These are phyloP conservation scores for Oryzias curvinotus DNA, from an alignment of 2,113 vertebrate genomes.

Conservation along the genomic window DNA sequence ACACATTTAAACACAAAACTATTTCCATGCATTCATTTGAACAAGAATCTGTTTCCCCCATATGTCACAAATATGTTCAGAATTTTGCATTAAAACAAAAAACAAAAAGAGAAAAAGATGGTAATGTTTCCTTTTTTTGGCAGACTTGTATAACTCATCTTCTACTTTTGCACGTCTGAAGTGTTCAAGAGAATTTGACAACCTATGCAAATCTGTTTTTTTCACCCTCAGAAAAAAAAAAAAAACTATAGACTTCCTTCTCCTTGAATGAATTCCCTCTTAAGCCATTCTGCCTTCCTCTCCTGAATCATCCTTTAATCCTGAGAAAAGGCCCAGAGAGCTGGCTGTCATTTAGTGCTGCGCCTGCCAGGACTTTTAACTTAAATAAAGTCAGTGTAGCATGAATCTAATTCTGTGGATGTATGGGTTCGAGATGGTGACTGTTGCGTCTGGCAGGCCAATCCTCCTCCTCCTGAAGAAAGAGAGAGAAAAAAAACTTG, in stretches of 20 bases:
- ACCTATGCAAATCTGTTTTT: conserved; percentile 57
- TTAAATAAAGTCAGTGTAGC: conserved; percentile 85
- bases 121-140: neutral
- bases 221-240: neutral
- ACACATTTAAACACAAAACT: too few relatives aligned
- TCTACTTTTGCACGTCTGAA: conserved; percentile 59
- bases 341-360: conserved; percentile 78
- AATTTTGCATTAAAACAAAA: too few relatives aligned
- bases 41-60: too few relatives aligned
- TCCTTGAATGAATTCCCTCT: conserved; percentile 73
- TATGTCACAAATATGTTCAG: too few relatives aligned
- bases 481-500: conserved; percentile 43
- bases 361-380: conserved; percentile 73
- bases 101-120: neutral
- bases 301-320: conserved; percentile 81
- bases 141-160: conserved; percentile 35
- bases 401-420: conserved; percentile 83
- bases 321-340: conserved; percentile 71
- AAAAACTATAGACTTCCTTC: conserved; percentile 70
- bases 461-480: conserved; percentile 51
- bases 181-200: conserved; percentile 63
- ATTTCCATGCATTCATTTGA: too few relatives aligned
- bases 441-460: conserved; percentile 78
- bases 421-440: conserved; percentile 75
- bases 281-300: conserved; percentile 65